These are phyloP conservation scores for Smutsia gigantea DNA, from an alignment of 2,797 vertebrate species.

Conservation along the genomic window DNA sequence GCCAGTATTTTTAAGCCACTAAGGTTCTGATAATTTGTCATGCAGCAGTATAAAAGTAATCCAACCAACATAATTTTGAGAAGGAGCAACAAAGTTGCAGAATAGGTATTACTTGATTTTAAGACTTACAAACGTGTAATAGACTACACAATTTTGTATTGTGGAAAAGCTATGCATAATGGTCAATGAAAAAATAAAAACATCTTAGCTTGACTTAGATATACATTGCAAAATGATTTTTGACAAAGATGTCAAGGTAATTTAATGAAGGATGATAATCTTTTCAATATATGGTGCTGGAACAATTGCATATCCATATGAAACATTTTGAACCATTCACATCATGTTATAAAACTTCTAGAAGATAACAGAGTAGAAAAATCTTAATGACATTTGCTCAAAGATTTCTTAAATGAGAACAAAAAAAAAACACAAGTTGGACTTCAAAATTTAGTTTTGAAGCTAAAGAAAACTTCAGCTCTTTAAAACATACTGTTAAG, in stretches of 20 bases:
- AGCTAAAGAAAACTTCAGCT: background rate
- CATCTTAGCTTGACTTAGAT: background rate
- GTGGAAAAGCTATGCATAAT: background rate
- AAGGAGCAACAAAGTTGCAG: background rate
- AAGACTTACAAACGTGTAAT: background rate
- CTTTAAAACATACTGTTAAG: background rate
- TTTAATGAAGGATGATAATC: background rate
- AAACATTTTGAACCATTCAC: background rate
- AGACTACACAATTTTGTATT: background rate
- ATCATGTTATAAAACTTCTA: background rate
- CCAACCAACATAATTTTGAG: background rate
- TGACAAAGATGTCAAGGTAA: background rate
- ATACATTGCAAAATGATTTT: slow-evolving; percentile 5
- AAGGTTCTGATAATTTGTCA: background rate
- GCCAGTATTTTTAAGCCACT: background rate
- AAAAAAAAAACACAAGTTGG: background rate
- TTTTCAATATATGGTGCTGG: background rate
- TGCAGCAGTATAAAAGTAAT: background rate
- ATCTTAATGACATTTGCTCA: background rate
- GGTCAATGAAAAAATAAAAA: background rate
- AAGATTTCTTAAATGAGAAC: background rate
- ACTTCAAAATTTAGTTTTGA: background rate
- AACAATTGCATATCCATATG: background rate
- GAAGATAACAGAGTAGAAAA: background rate
- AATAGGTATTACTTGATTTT: background rate